Evolutionary conservation across 1,140 invertebrate species (phyloP), one percentile per base, ranked within the genome.

Genomic region (Heliconius himera): DNA sequence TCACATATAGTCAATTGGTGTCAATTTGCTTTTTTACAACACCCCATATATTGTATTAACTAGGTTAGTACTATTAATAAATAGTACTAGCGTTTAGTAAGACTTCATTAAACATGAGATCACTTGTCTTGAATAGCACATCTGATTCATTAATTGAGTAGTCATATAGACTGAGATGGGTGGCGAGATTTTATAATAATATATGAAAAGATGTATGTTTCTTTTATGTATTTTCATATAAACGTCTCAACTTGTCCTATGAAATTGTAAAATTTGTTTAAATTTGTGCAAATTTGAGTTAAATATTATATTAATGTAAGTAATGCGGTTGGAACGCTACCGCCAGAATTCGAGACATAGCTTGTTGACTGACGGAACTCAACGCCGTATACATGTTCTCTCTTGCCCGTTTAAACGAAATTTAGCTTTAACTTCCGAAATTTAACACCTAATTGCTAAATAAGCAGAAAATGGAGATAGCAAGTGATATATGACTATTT

Each of bases 61-160:
- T 77, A 77, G 76, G 76, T 77, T 77, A 77, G 46, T 26, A 49
- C 49, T 26, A 26, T 26, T 1, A n/a, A n/a, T n/a, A n/a, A n/a
- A n/a, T 74, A 78, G 74, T 74, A 72, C 36, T 56, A 70, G 73
- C 60, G 74, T 74, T 51, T 70, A 78, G 56, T 70, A 60, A 74
- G 54, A 77, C 72, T 71, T 81, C 76, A 74, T 75, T 73, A 76
- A 41, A 70, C 74, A 80, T 82, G 81, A 82, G 78, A 82, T 82
- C 81, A 82, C 60, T 74, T 36, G 66, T 77, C 33, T 74, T 73
- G 66, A 79, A 80, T 79, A 79, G 76, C 74, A 76, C 76, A 74
- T 51, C 74, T 82, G 81, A 82, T 82, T 82, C 81, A 82, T 60
- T 60, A 73, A 82, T 82, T 82, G 78, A 78, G 81, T 82, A 82